These are phyloP conservation scores for Pandion haliaetus DNA, from an alignment of 2,113 vertebrate genomes.

Conservation along the genomic window DNA sequence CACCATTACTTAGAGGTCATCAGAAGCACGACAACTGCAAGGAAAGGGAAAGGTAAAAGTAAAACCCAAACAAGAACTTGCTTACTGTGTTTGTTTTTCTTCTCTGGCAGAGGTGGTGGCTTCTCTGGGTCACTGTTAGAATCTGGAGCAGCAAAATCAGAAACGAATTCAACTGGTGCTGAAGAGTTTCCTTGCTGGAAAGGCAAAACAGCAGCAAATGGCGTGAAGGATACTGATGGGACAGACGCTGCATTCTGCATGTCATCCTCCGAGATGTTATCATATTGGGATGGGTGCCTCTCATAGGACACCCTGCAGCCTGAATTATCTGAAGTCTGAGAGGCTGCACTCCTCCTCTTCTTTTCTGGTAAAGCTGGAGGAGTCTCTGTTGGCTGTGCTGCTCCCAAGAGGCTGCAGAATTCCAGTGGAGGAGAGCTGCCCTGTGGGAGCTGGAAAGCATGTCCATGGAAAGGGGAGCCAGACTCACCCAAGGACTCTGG, in stretches of 20 bases:
- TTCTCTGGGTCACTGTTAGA: conserved; percentile 78
- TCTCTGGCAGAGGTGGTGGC: conserved; percentile 94
- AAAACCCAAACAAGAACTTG: not conserved
- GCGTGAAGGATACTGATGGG: conserved; percentile 72
- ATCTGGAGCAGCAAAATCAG: conserved; percentile 77
- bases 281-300: conserved; percentile 90
- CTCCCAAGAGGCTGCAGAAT: not conserved
- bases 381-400: conserved; percentile 63
- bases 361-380: conserved; percentile 94
- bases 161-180: conserved; percentile 71
- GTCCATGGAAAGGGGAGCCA: conserved; percentile 82
- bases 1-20: not conserved
- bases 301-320: conserved; percentile 82
- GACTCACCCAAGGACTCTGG: conserved; percentile 90
- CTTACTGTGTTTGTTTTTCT: conserved; percentile 97
- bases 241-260: conserved; percentile 53
- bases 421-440: conserved; percentile 66
- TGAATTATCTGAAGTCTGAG: conserved; percentile 68
- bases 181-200: conserved; percentile 83
- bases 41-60: not conserved
- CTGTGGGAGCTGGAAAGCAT: conserved; percentile 75
- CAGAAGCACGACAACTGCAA: not conserved
- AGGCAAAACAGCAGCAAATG: conserved; percentile 84
- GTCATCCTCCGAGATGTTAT: conserved; percentile 93
- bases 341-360: conserved; percentile 87